phyloP scores from a whole-genome alignment of 2,797 vertebrate species.

The Pygocentrus nattereri region DNA sequence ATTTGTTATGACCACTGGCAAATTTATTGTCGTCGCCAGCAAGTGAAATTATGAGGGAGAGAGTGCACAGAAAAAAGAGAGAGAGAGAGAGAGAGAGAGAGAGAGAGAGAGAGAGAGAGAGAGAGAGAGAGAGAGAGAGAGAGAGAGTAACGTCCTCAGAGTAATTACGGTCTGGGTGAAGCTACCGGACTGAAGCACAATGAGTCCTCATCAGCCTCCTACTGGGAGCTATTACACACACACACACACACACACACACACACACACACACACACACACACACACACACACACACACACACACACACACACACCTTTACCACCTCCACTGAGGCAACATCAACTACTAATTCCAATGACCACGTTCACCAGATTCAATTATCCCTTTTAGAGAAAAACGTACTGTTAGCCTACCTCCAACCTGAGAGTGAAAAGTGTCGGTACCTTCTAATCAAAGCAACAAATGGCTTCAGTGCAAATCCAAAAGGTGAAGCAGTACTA shows the following conservation, averaged over 20 bases:
- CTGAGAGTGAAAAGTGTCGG: conserved; percentile 8
- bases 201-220: conserved; percentile 2
- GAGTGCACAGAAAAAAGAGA: neutral
- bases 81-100: neutral
- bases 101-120: neutral
- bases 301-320: too few relatives aligned
- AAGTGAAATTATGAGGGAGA: neutral
- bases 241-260: neutral
- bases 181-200: neutral
- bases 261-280: neutral
- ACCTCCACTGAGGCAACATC: neutral
- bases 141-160: neutral
- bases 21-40: neutral
- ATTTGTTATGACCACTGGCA: conserved; percentile 1
- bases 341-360: neutral
- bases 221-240: neutral
- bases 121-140: neutral
- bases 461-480: neutral
- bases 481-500: neutral
- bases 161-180: conserved; percentile 11
- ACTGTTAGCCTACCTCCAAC: neutral
- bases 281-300: neutral
- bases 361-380: neutral
- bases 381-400: neutral
- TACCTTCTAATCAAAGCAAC: conserved; percentile 2